Evolutionary conservation across 2,797 vertebrate genomes (phyloP).

Genomic region (Gymnoscopelus microlampas): DNA sequence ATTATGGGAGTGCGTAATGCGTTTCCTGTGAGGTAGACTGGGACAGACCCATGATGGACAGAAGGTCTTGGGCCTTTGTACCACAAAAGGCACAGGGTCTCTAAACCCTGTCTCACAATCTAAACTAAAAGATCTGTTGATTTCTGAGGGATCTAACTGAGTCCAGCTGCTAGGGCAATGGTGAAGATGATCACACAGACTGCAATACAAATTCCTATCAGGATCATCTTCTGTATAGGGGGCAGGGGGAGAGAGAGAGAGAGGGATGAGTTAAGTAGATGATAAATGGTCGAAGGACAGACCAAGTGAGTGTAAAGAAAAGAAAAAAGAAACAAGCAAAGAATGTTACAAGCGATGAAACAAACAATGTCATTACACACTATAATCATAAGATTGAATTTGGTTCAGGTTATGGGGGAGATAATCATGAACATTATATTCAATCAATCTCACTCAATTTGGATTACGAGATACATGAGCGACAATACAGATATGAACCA

Average conservation of each 20-base stretch:
- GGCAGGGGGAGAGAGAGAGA: constrained; percentile 29
- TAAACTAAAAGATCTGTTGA: neutral
- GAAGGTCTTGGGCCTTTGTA: too few species aligned
- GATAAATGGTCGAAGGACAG: constrained; percentile 2
- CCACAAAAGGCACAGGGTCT: too few species aligned
- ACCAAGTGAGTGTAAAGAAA: constrained; percentile 1
- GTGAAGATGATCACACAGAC: constrained; percentile 74
- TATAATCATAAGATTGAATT: constrained; percentile 1
- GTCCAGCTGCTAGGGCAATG: constrained; percentile 73
- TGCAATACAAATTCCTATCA: constrained; percentile 78
- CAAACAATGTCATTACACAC: neutral
- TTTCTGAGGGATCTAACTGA: constrained; percentile 67
- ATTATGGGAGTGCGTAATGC: too few species aligned
- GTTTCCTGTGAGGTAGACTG: too few species aligned
- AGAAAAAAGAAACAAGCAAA: neutral
- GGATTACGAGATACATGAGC: neutral
- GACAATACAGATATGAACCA: constrained; percentile 40
- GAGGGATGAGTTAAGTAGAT: constrained; percentile 32
- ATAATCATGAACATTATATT: neutral
- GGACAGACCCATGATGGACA: too few species aligned
- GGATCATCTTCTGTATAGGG: constrained; percentile 78
- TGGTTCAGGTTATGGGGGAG: neutral
- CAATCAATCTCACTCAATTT: neutral
- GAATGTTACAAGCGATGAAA: neutral
- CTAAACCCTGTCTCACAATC: constrained; percentile 12